Evolutionary conservation across 1,140 invertebrate species (phyloP), one percentile per base, ranked within the genome.

Genomic region (Drosophila orena): DNA sequence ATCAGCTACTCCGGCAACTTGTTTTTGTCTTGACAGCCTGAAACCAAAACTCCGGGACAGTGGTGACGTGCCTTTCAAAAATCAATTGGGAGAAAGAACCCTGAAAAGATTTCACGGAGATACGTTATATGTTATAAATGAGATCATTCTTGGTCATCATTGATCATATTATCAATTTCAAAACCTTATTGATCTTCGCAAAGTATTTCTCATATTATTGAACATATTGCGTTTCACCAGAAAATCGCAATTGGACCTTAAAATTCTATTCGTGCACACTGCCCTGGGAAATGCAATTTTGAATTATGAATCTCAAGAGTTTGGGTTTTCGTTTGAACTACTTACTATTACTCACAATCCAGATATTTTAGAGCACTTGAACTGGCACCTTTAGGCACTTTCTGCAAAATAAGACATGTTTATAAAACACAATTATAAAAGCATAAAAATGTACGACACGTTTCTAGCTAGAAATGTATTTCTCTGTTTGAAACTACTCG

Each of bases 31-130:
- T 38, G 34, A 12, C 73, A 22, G 64, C 30, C 49, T 77, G 79
- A 83, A 89, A 89, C 64, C 65, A 79, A 89, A 89, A 83, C 77
- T 77, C 58, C 73, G 37, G 49, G 46, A 89, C 64, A 73, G 46
- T 75, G 77, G 79, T 44, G 35, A 47, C 35, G 65, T 35, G 6
- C 34, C 17, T 10, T 22, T 14, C 22, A 37, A 12, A 47, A 49
- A 38, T 30, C 56, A 22, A 34, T 12, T 15, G 10, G 12, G 8
- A 12, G 47, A 64, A 56, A 55, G 59, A 44, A 2, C 14, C n/a
- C 37, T 4, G 5, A 38, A 27, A 1, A 27, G 2, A 10, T n/a
- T 27, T 27, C 1, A 2, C 20, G 12, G 3, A 40, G 10, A 5
- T 22, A 2, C 1, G 20, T 22, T 20, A n/a, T 20, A n/a, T 37